These are phyloP conservation scores for Conus betulinus DNA, from an alignment of 1,140 invertebrate genomes.

Conservation along the genomic window DNA sequence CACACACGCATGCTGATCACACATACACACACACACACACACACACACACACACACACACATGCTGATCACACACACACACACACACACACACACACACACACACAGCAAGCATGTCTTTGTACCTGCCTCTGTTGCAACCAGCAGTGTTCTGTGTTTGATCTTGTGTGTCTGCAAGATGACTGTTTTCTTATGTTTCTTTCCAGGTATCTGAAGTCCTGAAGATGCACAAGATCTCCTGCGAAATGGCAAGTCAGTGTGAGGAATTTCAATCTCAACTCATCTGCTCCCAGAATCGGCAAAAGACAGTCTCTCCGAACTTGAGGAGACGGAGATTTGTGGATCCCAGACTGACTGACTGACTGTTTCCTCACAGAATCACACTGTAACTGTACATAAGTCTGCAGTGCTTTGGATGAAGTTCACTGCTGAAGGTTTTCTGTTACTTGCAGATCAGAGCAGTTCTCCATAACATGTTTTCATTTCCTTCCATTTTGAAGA, in stretches of 20 bases:
- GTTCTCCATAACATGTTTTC: background rate
- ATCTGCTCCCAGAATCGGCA: background rate
- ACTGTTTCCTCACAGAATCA: background rate
- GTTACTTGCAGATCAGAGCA: background rate
- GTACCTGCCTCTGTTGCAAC: background rate
- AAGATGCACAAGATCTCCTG: background rate
- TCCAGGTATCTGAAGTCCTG: constrained; percentile 20
- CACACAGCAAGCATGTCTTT: no score
- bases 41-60: constrained; percentile 11
- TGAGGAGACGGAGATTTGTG: background rate
- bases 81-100: no score
- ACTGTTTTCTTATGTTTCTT: background rate
- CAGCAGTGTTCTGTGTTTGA: no score
- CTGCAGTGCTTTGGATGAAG: background rate
- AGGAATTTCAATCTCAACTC: background rate
- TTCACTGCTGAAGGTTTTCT: background rate
- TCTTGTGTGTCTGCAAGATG: background rate
- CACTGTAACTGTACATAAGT: background rate
- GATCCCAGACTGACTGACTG: background rate
- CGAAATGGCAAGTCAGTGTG: background rate
- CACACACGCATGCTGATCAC: no score
- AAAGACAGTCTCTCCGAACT: background rate
- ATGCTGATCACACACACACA: background rate
- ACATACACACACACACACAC: background rate
- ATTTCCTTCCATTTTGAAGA: no score